phyloP scores from a whole-genome alignment of 1,140 invertebrate genomes.

The Hylyphantes graminicola region DNA sequence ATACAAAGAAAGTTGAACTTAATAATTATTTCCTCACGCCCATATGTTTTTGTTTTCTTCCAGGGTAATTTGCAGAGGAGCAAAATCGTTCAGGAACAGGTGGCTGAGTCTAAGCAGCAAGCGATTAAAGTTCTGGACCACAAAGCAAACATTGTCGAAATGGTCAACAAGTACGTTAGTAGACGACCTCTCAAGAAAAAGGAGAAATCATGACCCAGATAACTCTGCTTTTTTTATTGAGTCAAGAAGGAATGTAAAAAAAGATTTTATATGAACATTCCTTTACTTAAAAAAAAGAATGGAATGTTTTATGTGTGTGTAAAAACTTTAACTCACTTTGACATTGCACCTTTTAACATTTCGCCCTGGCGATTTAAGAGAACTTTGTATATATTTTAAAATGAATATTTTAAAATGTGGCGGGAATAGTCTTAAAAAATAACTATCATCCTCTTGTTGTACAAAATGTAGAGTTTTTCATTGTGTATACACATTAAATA shows the following conservation, averaged over 20 bases:
- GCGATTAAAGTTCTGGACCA: conserved; percentile 92
- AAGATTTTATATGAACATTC: conserved; percentile 30
- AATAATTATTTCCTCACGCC: too few relatives aligned
- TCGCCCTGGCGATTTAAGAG: conserved; percentile 24
- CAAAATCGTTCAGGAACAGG: conserved; percentile 90
- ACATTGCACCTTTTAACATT: conserved; percentile 48
- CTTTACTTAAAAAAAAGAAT: neutral
- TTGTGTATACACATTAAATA: conserved; percentile 25
- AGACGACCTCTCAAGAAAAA: conserved; percentile 92
- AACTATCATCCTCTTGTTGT: conserved; percentile 15
- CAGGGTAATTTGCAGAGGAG: conserved; percentile 95
- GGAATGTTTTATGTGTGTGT: conserved; percentile 30
- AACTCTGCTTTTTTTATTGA: conserved; percentile 17
- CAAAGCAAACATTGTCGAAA: conserved; percentile 86
- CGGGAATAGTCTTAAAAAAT: conserved; percentile 12
- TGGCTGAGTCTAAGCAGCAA: conserved; percentile 85
- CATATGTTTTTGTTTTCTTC: conserved; percentile 62
- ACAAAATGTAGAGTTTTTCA: conserved; percentile 22
- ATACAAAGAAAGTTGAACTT: too few relatives aligned
- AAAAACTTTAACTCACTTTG: conserved; percentile 42
- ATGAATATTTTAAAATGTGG: conserved; percentile 39
- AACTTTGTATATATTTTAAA: conserved; percentile 51
- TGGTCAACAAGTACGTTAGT: conserved; percentile 87
- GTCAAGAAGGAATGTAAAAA: neutral
- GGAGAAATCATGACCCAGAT: conserved; percentile 64